Evolutionary conservation across 2,888 invertebrate genomes (phyloP), one percentile per base, ranked within the genome.

Genomic region (Seira ritae): DNA sequence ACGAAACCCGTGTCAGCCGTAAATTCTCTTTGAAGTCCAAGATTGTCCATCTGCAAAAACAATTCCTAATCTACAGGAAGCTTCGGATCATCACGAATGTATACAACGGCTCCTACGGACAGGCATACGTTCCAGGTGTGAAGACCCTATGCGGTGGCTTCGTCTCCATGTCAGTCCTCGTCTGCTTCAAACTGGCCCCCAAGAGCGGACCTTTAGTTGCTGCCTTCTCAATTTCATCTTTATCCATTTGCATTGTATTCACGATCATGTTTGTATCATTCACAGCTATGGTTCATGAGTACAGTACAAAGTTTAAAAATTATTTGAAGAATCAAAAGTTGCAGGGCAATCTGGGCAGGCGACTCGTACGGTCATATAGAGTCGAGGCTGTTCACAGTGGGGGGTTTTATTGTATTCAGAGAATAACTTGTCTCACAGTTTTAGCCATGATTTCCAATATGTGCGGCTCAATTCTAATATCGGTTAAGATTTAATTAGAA

Each of bases 331-430:
- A 19, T 4, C 12, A 3, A 0, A 1, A 22, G 1, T 15, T 50
- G 1, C n/a, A 50, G 0, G 66, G 42, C 1, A 15, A 22, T 3
- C 1, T 65, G 24, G 50, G 6, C n/a, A 24, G 50, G 0, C 42
- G 62, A 46, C 19, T 79, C 6, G 24, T 79, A 1, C 22, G 50
- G 1, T 15, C 65, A 1, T 79, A 50, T 31, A 72, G 19, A 20
- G 67, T 69, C 31, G 79, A 79, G 62, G 71, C 46, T 1, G 70
- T 79, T 22, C 65, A 22, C 24, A 70, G 72, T 31, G 79, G 79
- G 1, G 50, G 55, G 10, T 79, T 62, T 55, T 79, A 79, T 72
- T n/a, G n/a, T 3, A 79, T 79, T n/a, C n/a, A 19, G 15, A 65
- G 65, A 20, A 50, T 72, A 8, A 79, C 79, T 1, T 79, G 65